Percentiles rank a stretch among this genome's conserved stretches.
Evolutionary conservation across 2,888 invertebrate genomes (phyloP).

Genomic region (Hymenopus coronatus): DNA sequence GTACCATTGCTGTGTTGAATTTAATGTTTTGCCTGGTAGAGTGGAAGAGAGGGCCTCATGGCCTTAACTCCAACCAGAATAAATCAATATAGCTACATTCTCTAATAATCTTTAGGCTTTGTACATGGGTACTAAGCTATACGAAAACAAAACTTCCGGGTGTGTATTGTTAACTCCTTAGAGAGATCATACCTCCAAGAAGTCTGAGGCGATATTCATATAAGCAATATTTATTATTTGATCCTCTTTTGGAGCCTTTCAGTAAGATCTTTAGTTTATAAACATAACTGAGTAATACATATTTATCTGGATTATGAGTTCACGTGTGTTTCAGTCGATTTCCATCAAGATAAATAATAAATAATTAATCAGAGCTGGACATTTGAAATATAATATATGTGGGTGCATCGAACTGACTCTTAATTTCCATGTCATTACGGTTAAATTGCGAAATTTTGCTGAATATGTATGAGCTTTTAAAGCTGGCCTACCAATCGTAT

Average conservation of each 20-base stretch:
- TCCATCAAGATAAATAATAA: not conserved
- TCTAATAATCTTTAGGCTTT: no score
- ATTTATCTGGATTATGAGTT: not conserved
- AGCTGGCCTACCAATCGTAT: not conserved
- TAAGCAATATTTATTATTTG: no score
- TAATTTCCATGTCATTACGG: not conserved
- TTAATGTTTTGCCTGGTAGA: no score
- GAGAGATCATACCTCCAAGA: no score
- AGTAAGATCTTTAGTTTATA: not conserved
- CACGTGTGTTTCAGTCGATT: not conserved
- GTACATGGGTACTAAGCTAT: no score
- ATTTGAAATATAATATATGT: not conserved
- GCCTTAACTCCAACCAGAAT: no score
- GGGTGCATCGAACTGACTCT: not conserved
- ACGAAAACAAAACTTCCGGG: no score
- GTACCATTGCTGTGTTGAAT: no score
- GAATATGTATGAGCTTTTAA: not conserved
- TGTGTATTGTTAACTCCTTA: no score
- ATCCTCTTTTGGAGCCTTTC: not conserved
- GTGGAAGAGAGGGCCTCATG: no score
- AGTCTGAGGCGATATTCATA: no score
- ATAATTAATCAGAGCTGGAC: not conserved
- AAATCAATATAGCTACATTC: no score
- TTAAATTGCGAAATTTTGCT: not conserved
- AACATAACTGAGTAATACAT: not conserved